Conservation (phyloP, 2,797 vertebrate genomes). For the Hoplostethus atlanticus region DNA sequence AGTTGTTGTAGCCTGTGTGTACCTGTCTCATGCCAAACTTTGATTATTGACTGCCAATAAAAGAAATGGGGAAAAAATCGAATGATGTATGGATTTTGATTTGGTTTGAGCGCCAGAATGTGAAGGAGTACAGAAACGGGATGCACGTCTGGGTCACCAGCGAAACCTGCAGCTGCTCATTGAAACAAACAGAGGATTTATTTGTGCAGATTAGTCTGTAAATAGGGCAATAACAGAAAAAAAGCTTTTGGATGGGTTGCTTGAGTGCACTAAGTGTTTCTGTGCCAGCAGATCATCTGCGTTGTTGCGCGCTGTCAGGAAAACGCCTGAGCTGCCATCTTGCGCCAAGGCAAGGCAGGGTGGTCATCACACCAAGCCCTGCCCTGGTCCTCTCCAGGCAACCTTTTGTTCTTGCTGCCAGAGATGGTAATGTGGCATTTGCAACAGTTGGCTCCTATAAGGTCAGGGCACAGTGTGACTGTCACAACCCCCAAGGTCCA, state of each 20-base stretch:
- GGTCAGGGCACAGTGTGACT: slow-evolving; percentile 77
- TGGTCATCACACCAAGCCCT: slow-evolving; percentile 40
- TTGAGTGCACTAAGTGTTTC: slow-evolving; percentile 27
- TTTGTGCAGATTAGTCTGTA: slow-evolving; percentile 49
- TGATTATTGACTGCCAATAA: slow-evolving; percentile 77
- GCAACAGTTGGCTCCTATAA: slow-evolving; percentile 74
- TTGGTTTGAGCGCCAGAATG: slow-evolving; percentile 9
- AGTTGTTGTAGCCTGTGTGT: slow-evolving; percentile 62
- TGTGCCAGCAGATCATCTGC: slow-evolving; percentile 48
- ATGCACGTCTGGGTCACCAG: slow-evolving; percentile 30
- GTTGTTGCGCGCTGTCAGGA: slow-evolving; percentile 28
- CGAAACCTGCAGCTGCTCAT: slow-evolving; percentile 33
- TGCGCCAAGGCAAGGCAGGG: slow-evolving; percentile 33
- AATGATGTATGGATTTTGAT: slow-evolving; percentile 25
- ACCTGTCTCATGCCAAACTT: slow-evolving; percentile 64
- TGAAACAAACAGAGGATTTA: slow-evolving; percentile 35
- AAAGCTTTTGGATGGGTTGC: slow-evolving; percentile 38
- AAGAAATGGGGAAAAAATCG: slow-evolving; percentile 51
- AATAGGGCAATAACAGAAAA: slow-evolving; percentile 37
- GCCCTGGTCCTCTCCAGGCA: slow-evolving; percentile 62
- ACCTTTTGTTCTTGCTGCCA: slow-evolving; percentile 62
- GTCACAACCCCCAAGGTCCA: slow-evolving; percentile 65
- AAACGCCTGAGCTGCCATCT: slow-evolving; percentile 43
- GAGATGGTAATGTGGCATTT: slow-evolving; percentile 83
- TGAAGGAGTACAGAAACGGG: background rate